phyloP scores from a whole-genome alignment of 2,888 invertebrate genomes.

The Euplexia lucipara region DNA sequence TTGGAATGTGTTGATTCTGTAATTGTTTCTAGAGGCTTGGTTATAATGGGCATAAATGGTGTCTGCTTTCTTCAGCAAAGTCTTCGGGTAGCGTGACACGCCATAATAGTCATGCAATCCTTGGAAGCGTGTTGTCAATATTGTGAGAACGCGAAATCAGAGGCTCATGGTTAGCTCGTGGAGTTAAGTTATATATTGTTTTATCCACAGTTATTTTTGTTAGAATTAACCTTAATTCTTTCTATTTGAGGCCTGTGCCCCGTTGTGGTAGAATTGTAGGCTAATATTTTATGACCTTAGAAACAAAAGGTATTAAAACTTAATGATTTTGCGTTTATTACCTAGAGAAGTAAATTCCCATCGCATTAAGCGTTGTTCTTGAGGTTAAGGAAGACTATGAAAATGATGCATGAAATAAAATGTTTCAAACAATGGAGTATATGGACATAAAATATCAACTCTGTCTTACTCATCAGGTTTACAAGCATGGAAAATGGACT shows the following conservation, averaged over 20 bases:
- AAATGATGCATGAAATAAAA: too few relatives aligned
- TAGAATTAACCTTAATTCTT: conserved; percentile 37
- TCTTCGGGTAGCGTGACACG: conserved; percentile 24
- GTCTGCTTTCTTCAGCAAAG: conserved; percentile 43
- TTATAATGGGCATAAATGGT: conserved; percentile 34
- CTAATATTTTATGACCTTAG: not conserved
- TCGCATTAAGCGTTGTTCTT: not conserved
- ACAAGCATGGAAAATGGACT: too few relatives aligned
- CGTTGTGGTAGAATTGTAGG: not conserved
- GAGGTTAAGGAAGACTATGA: too few relatives aligned
- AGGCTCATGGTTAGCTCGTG: conserved; percentile 10
- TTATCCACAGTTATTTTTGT: conserved; percentile 23
- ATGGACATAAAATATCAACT: too few relatives aligned
- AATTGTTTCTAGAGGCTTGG: conserved; percentile 14
- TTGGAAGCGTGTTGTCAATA: conserved; percentile 37
- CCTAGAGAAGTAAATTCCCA: not conserved
- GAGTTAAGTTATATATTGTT: conserved; percentile 26
- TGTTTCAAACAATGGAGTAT: too few relatives aligned
- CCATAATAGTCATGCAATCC: conserved; percentile 45
- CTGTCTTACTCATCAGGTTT: too few relatives aligned
- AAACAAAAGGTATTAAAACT: not conserved
- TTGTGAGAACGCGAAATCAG: conserved; percentile 33
- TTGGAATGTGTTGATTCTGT: conserved; percentile 8
- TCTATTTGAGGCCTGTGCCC: conserved; percentile 1
- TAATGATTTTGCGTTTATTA: not conserved